Conservation (phyloP, 2,113 vertebrate species). For the Alosa alosa region DNA sequence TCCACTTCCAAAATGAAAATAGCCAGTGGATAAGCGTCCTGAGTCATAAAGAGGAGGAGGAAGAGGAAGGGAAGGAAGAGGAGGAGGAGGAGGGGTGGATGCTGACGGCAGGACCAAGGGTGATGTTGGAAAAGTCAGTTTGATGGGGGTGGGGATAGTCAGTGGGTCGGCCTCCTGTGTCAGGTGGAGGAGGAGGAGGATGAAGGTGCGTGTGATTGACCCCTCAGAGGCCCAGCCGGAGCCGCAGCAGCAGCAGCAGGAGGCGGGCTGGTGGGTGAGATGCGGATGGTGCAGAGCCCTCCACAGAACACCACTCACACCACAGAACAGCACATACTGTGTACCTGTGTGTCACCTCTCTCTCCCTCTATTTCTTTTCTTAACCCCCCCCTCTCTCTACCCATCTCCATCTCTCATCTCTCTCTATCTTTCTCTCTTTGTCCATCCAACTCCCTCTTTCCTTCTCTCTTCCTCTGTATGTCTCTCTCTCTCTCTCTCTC, state of each 20-base stretch:
- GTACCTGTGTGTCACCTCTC: neutral
- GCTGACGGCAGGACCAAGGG: neutral
- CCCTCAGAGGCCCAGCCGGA: neutral
- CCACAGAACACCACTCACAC: neutral
- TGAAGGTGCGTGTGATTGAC: neutral
- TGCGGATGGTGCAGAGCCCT: slow-evolving; percentile 8
- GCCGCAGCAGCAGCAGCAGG: too few species aligned
- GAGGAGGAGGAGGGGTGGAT: neutral
- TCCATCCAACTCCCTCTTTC: neutral
- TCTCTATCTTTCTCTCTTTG: neutral
- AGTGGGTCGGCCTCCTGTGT: neutral
- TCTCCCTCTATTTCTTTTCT: neutral
- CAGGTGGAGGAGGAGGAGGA: neutral
- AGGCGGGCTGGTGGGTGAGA: neutral
- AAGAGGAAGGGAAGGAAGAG: neutral
- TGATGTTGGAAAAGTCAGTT: neutral
- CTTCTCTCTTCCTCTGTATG: neutral
- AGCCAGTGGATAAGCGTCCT: neutral
- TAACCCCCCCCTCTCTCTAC: neutral
- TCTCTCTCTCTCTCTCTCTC: neutral
- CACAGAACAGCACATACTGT: neutral
- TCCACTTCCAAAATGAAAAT: neutral
- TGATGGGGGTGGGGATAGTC: too few species aligned
- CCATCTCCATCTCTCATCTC: neutral
- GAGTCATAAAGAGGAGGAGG: neutral